Base-by-base conservation (phyloP, 2,888 invertebrate genomes). In the Tromatobia lineatoria region DNA sequence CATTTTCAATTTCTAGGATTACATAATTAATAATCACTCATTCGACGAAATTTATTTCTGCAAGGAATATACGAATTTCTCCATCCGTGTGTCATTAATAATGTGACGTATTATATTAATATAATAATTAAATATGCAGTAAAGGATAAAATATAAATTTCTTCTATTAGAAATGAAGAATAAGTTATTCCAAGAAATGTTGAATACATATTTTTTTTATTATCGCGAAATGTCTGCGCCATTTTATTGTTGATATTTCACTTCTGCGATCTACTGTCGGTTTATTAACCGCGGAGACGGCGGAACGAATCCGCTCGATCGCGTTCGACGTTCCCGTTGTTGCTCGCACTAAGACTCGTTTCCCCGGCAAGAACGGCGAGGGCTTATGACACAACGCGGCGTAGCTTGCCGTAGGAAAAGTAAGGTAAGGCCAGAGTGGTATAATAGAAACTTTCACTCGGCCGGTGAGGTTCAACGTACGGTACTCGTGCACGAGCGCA, bases 381-480 rank as follows among this genome's bases (percentile, higher is more conserved):
- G 89, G 75, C 91, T 92, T 91, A 91, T 92, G 92, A 92, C 92
- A 92, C 92, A 92, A 92, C 91, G 85, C 85, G 87, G 88, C 89
- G 86, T 87, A 88, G 88, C 90, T 91, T 91, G 91, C 89, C 89
- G 88, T 90, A 92, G 93, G 92, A 93, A 93, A 93, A 92, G 93
- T 93, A 93, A 93, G 92, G 93, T 93, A 93, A 93, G 93, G 93
- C 93, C 93, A 91, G 77, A 84, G 92, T 93, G 93, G 92, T 93
- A 93, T 93, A 93, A 93, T 93, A 93, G 93, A 93, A 93, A 93
- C 93, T 93, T 93, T 93, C 93, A 93, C 93, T 93, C 91, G 91
- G 81, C 80, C 80, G 70, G 74, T 90, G 89, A 91, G 92, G 93
- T 93, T 93, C 93, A 93, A 93, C 90, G 93, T 91, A 92, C 92